A percentile compares a stretch with the other conserved stretches of the same genome.
These are phyloP conservation scores for Mesodorylaimus sp. DNA, from an alignment of 2,888 invertebrate species.

Conservation along the genomic window DNA sequence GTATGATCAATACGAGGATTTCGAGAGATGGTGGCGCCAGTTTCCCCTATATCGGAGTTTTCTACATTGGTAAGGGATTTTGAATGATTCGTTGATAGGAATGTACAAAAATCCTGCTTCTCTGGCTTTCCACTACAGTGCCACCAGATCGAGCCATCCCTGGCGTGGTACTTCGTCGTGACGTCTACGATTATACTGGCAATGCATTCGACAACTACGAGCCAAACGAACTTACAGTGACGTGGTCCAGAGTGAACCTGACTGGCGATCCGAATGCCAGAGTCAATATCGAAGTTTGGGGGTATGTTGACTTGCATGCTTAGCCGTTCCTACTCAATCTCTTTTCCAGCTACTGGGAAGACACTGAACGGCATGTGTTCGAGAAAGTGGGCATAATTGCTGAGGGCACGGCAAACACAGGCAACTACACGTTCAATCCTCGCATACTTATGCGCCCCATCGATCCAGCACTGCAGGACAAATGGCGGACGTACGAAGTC, in stretches of 20 bases:
- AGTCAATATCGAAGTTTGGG: conserved; percentile 10
- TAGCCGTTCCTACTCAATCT: background rate
- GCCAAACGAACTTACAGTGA: conserved; percentile 16
- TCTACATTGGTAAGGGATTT: conserved; percentile 18
- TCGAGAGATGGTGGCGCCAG: conserved; percentile 25
- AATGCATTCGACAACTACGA: conserved; percentile 20
- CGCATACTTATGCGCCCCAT: background rate
- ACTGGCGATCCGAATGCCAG: conserved; percentile 14
- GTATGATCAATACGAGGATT: conserved; percentile 21
- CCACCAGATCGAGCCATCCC: conserved; percentile 17
- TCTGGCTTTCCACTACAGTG: conserved; percentile 16
- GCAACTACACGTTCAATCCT: conserved; percentile 3
- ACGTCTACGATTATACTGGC: conserved; percentile 15
- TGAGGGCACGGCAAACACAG: background rate
- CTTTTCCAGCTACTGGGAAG: conserved; percentile 2
- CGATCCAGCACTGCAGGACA: conserved; percentile 11
- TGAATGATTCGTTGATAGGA: background rate
- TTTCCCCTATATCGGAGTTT: conserved; percentile 24
- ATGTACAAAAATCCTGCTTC: background rate
- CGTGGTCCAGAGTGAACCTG: conserved; percentile 20
- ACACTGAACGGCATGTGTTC: background rate
- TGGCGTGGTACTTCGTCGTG: conserved; percentile 16
- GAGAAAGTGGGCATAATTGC: background rate
- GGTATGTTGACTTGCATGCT: background rate
- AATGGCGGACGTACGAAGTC: conserved; percentile 20